Base-by-base conservation (phyloP, 2,797 vertebrate species). In the Sylvia borin region DNA sequence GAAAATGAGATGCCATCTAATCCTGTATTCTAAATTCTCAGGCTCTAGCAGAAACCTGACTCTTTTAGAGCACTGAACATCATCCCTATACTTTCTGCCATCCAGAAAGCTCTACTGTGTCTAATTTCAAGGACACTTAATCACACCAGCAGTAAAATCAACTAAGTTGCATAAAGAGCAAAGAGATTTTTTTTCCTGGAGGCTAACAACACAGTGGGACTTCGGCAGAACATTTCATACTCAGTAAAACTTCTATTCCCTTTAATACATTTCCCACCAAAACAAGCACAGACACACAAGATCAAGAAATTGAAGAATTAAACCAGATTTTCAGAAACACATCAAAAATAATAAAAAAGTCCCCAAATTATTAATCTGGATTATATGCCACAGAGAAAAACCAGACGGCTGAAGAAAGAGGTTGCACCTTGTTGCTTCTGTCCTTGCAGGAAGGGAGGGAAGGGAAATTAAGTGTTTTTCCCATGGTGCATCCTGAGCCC, bases 401-500 rank as follows among this genome's bases (percentile, higher is more conserved):
- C 0, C 31, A 68, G 13, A 18, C 3, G 1, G 7, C 25, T 64
- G 25, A 27, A 80, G 14, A 58, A 78, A 31, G 2, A 75, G 1
- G 9, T 8, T 1, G 0, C 16, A n/a, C 15, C 36, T 16, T 24
- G 1, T 4, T 11, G 7, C 8, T 36, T 6, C n/a, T 11, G 0
- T 16, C 9, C 6, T n/a, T 47, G 11, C 16, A 48, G 7, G 13
- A 55, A 3, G 2, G 2, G 4, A 5, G 2, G 7, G 8, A 27
- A 15, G 13, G 29, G 57, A 72, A 78, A 65, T 42, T 0, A 40
- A 32, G 4, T 4, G 20, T 2, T 88, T 40, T 43, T 76, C 9
- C 51, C 3, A 0, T 6, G 24, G 31, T 34, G 3, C 15, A 14
- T 6, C 27, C 50, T 34, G 24, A 81, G 17, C 31, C 13, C 54